Percentiles rank a stretch among this genome's conserved stretches.
Conservation (phyloP, 2,797 vertebrate genomes). For the Peromyscus eremicus region DNA sequence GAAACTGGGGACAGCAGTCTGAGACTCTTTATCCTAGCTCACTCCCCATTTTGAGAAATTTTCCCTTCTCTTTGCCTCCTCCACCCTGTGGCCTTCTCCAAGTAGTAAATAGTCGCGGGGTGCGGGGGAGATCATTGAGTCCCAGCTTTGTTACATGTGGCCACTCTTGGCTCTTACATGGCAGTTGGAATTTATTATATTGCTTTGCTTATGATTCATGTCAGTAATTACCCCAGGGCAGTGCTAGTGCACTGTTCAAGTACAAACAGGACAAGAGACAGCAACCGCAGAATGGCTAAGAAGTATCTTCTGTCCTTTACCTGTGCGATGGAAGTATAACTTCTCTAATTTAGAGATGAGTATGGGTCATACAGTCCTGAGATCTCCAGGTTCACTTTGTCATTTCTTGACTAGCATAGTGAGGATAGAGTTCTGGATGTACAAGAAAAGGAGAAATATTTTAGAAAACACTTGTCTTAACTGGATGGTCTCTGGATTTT, state of each 20-base stretch:
- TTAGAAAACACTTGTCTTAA: background rate
- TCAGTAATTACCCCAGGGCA: slow-evolving; percentile 73
- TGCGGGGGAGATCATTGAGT: background rate
- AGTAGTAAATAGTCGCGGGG: background rate
- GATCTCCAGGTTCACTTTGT: slow-evolving; percentile 47
- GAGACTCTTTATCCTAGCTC: slow-evolving; percentile 48
- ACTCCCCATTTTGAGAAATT: slow-evolving; percentile 57
- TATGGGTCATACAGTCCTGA: background rate
- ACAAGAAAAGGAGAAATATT: slow-evolving; percentile 1
- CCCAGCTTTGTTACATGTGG: slow-evolving; percentile 43
- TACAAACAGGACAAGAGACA: slow-evolving; percentile 76
- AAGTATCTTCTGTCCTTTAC: slow-evolving; percentile 34
- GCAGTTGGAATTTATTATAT: slow-evolving; percentile 68
- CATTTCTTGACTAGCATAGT: slow-evolving; percentile 12
- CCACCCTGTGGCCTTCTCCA: background rate
- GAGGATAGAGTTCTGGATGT: slow-evolving; percentile 29
- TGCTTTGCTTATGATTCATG: slow-evolving; percentile 70
- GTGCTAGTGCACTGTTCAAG: slow-evolving; percentile 81
- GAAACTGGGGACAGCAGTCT: slow-evolving; percentile 34
- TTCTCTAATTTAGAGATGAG: background rate
- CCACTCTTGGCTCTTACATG: slow-evolving; percentile 56
- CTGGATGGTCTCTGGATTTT: slow-evolving; percentile 51
- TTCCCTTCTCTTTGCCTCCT: background rate
- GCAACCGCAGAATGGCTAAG: slow-evolving; percentile 18
- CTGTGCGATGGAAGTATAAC: background rate